Evolutionary conservation across 2,888 invertebrate genomes (phyloP).

Genomic region (Folsomia candida): DNA sequence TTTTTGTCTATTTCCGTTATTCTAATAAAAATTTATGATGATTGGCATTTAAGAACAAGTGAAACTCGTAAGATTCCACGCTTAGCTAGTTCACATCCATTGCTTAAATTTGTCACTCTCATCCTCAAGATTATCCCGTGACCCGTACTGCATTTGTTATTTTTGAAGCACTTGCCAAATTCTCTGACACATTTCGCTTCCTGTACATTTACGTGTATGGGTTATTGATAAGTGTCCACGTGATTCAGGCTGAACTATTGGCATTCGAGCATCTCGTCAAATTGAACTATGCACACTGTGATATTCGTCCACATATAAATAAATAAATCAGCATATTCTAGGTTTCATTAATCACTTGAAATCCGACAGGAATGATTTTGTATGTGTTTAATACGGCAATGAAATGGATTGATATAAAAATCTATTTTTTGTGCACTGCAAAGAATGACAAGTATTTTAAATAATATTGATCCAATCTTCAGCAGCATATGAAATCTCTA

Average conservation of each 20-base stretch:
- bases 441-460: neutral
- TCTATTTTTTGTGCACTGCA: neutral
- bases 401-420: neutral
- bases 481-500: neutral
- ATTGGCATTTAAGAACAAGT: conserved; percentile 1
- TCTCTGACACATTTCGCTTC: neutral
- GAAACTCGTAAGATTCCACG: neutral
- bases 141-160: too few relatives aligned
- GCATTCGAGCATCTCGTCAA: too few relatives aligned
- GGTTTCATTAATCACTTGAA: too few relatives aligned
- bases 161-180: neutral
- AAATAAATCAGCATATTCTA: too few relatives aligned
- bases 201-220: too few relatives aligned
- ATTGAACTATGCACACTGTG: too few relatives aligned
- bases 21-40: conserved; percentile 5
- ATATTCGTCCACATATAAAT: too few relatives aligned
- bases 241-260: too few relatives aligned
- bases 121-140: too few relatives aligned
- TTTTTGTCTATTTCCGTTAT: neutral
- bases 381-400: too few relatives aligned
- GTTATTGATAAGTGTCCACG: too few relatives aligned
- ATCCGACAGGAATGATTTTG: too few relatives aligned
- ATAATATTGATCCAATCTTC: neutral
- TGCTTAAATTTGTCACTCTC: conserved; percentile 2
- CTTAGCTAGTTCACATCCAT: neutral